These are phyloP conservation scores for Ciconia nigra DNA, from an alignment of 2,797 vertebrate genomes.

Conservation along the genomic window DNA sequence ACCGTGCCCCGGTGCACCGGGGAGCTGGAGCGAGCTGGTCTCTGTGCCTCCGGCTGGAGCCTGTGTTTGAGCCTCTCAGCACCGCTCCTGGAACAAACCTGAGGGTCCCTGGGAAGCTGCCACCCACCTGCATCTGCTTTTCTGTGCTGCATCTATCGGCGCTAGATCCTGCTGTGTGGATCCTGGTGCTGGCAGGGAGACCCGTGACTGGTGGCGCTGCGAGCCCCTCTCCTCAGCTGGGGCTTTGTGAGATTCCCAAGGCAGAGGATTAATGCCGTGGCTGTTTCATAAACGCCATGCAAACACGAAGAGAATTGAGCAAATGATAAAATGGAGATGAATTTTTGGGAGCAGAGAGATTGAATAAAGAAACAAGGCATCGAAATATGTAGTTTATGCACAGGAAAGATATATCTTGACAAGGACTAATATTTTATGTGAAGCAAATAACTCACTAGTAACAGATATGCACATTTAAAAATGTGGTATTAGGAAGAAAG, in stretches of 20 bases:
- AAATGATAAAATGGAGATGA: slow-evolving; percentile 34
- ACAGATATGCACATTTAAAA: not conserved
- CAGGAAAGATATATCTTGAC: slow-evolving; percentile 28
- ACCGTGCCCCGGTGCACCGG: not conserved
- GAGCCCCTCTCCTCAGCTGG: not conserved
- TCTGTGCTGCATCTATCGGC: not conserved
- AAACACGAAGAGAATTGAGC: not conserved
- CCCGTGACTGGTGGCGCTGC: accelerated
- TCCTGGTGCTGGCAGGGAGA: not conserved
- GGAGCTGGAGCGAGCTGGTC: not conserved
- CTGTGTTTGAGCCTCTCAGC: not conserved
- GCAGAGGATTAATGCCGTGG: not conserved
- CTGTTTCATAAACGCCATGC: not conserved
- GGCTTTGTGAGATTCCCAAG: not conserved
- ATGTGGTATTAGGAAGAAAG: not conserved
- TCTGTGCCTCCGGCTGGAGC: not conserved
- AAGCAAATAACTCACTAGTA: slow-evolving; percentile 25
- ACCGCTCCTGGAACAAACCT: not conserved
- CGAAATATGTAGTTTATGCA: slow-evolving; percentile 16
- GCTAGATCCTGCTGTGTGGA: accelerated
- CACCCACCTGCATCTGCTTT: not conserved
- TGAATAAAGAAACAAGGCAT: slow-evolving; percentile 26
- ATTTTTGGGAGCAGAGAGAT: slow-evolving; percentile 12
- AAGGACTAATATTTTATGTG: slow-evolving; percentile 38
- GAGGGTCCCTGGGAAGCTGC: not conserved